Evolutionary conservation across 2,888 invertebrate genomes (phyloP), one percentile per base, ranked within the genome.

Genomic region (Acronicta aceris): DNA sequence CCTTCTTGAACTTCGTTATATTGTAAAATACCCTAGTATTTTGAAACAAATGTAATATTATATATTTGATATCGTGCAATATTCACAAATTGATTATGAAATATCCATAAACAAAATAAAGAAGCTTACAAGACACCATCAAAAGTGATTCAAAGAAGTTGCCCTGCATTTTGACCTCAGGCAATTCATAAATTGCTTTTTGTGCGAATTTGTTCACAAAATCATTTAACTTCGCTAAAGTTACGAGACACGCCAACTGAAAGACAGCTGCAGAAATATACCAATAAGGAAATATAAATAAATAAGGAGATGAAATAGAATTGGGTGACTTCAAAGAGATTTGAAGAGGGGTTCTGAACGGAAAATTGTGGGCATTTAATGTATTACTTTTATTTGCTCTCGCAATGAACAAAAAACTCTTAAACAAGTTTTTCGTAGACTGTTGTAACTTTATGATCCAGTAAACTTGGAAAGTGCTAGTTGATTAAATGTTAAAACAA

Each of bases 121-220:
- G 50, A 54, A 58, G 66, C 25, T 46, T 47, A 21, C 41, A 55
- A 57, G 69, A 65, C 52, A 40, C 56, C 43, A 57, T 68, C 59
- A 69, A 66, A 63, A 63, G 55, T 25, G 66, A 62, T 47, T 65
- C 54, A 43, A 56, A 61, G 63, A 62, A 60, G 59, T 68, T 49
- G 40, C 59, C 71, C 73, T 68, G 50, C 60, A 65, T 68, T 63
- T 43, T 74, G 63, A 78, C 78, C 75, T 47, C 56, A 58, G 70
- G 71, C 73, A 60, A 53, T 71, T 67, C 57, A 67, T 51, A 76
- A 74, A 78, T 79, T 77, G 67, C 67, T 77, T 74, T 71, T 63
- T 51, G 54, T 59, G 58, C 56, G 54, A 66, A 77, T 79, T 75
- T 73, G 48, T 73, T 66, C 65, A 65, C 71, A 77, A 65, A 79